These are phyloP conservation scores for Xestia c-nigrum DNA, from an alignment of 2,888 invertebrate genomes.

Conservation along the genomic window DNA sequence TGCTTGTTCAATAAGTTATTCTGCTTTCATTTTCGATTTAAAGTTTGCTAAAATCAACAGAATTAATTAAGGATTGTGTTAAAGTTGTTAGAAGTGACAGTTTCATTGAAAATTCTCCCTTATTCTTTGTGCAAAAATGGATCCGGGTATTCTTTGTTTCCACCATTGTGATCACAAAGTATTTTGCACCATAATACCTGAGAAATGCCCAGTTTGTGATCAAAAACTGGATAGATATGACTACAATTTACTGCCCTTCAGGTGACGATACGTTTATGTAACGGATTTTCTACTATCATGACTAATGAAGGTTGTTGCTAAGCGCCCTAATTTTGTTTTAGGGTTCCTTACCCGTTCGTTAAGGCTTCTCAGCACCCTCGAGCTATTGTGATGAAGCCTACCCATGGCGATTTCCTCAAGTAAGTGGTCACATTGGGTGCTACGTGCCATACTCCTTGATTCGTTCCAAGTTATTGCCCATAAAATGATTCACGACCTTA, in stretches of 20 bases:
- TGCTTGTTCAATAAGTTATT: slow-evolving; percentile 76
- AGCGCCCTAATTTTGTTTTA: slow-evolving; percentile 84
- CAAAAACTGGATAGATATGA: slow-evolving; percentile 89
- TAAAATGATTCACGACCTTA: slow-evolving; percentile 55
- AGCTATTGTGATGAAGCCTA: slow-evolving; percentile 96
- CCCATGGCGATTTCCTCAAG: slow-evolving; percentile 96
- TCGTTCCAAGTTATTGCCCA: slow-evolving; percentile 14
- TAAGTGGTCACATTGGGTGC: slow-evolving; percentile 81
- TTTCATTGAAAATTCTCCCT: slow-evolving; percentile 77
- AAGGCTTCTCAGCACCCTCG: slow-evolving; percentile 95
- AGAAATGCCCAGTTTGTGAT: slow-evolving; percentile 94
- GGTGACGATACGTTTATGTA: slow-evolving; percentile 84
- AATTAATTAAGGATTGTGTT: slow-evolving; percentile 58
- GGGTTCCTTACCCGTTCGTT: slow-evolving; percentile 96
- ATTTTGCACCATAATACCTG: slow-evolving; percentile 95
- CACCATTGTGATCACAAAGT: slow-evolving; percentile 96
- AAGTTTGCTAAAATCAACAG: slow-evolving; percentile 68
- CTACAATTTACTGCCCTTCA: slow-evolving; percentile 94
- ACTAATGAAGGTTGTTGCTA: slow-evolving; percentile 78
- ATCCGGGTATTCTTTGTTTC: slow-evolving; percentile 96
- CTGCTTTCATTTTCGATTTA: slow-evolving; percentile 66
- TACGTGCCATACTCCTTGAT: slow-evolving; percentile 10
- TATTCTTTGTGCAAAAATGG: slow-evolving; percentile 86
- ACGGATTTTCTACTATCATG: slow-evolving; percentile 35
- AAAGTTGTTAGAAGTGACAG: slow-evolving; percentile 60